Percentiles rank a stretch among this genome's conserved stretches.
phyloP scores from a whole-genome alignment of 2,113 vertebrate species.

The Tyto alba region DNA sequence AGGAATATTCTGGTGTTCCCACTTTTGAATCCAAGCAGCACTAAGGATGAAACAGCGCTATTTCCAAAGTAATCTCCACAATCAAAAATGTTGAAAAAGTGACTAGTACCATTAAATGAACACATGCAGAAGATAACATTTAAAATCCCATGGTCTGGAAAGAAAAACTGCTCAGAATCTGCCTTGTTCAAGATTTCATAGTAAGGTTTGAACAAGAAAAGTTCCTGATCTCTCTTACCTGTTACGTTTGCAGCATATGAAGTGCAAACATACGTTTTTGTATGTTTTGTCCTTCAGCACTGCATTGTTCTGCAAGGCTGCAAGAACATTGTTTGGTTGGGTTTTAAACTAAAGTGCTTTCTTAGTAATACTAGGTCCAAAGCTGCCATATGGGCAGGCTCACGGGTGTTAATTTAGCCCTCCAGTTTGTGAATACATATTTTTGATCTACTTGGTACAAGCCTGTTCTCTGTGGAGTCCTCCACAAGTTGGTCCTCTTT shows the following conservation, averaged over 20 bases:
- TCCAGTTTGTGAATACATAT: neutral
- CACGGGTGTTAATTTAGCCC: neutral
- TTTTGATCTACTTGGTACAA: neutral
- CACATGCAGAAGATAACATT: neutral
- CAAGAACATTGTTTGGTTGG: neutral
- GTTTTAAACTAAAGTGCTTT: neutral
- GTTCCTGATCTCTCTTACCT: neutral
- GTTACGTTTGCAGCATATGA: neutral
- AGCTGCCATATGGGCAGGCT: neutral
- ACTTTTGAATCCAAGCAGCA: neutral
- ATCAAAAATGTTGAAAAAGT: neutral
- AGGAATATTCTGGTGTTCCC: neutral
- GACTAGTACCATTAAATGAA: neutral
- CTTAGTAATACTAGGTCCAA: neutral
- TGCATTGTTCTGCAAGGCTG: neutral
- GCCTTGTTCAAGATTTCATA: neutral
- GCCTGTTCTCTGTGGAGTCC: neutral
- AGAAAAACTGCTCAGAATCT: neutral
- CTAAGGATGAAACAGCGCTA: neutral
- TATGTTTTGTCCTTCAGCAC: neutral
- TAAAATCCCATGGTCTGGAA: neutral
- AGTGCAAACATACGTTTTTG: rapidly evolving
- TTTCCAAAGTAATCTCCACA: neutral
- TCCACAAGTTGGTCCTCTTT: neutral
- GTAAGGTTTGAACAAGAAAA: neutral